A percentile compares a stretch with the other conserved stretches of the same genome.
phyloP scores from a whole-genome alignment of 2,113 vertebrate species.

The Caranx melampygus region DNA sequence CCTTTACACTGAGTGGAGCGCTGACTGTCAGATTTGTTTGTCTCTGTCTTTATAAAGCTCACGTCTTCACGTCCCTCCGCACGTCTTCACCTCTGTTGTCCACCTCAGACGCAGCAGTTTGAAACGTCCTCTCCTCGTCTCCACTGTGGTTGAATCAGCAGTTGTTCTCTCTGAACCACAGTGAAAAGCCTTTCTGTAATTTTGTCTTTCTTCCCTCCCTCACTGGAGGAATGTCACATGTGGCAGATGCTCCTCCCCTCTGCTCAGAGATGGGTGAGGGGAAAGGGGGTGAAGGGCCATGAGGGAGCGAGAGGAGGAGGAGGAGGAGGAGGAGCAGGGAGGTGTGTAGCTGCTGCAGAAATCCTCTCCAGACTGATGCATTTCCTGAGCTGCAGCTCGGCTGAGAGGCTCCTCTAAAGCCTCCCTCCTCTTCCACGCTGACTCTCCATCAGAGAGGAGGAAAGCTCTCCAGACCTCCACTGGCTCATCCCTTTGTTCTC shows the following conservation, averaged over 20 bases:
- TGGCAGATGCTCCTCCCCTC: constrained; percentile 71
- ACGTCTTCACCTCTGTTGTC: no score
- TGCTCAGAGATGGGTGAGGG: constrained; percentile 65
- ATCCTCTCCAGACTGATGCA: constrained; percentile 53
- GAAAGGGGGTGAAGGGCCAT: constrained; percentile 79
- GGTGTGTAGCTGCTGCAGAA: constrained; percentile 49
- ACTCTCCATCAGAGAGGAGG: constrained; percentile 30
- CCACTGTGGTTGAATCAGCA: neutral
- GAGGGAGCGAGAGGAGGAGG: constrained; percentile 65
- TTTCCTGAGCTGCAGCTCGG: constrained; percentile 40
- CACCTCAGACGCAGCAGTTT: no score
- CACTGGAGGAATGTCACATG: constrained; percentile 72
- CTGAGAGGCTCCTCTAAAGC: constrained; percentile 48
- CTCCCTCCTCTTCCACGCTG: constrained; percentile 19
- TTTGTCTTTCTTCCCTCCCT: constrained; percentile 31
- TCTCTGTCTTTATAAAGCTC: no score
- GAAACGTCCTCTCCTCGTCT: no score
- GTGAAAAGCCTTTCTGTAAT: neutral
- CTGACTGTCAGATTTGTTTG: no score
- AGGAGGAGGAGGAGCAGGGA: constrained; percentile 47
- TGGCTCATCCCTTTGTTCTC: constrained; percentile 47
- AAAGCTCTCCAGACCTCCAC: constrained; percentile 30
- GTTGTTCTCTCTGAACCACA: neutral
- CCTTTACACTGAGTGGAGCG: no score
- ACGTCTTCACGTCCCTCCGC: no score